phyloP scores from a whole-genome alignment of 1,140 invertebrate genomes.

The Eupeodes corollae region DNA sequence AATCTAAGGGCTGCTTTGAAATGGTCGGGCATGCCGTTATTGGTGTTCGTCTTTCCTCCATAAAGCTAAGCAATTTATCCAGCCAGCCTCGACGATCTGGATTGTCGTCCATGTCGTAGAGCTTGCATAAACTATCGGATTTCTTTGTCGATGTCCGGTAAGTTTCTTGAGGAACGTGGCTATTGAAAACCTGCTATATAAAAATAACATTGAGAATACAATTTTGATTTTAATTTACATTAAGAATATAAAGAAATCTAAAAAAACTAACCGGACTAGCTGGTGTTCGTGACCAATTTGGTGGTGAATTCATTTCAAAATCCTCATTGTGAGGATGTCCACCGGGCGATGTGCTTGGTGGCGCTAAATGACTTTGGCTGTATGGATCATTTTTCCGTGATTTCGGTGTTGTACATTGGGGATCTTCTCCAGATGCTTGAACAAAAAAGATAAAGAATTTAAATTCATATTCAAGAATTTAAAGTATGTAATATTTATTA shows the following conservation, averaged over 20 bases:
- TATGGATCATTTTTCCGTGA: constrained; percentile 50
- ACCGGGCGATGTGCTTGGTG: constrained; percentile 63
- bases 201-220: constrained; percentile 28
- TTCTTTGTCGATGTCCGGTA: constrained; percentile 69
- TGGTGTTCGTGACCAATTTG: constrained; percentile 72
- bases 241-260: constrained; percentile 2
- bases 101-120: constrained; percentile 95
- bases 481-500: not conserved
- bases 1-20: constrained; percentile 94
- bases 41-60: constrained; percentile 85
- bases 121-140: constrained; percentile 79
- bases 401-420: constrained; percentile 62
- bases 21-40: constrained; percentile 93
- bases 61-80: constrained; percentile 82
- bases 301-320: constrained; percentile 78
- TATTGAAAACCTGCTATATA: constrained; percentile 73
- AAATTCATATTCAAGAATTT: not conserved
- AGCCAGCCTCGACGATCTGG: constrained; percentile 82
- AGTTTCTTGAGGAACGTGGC: constrained; percentile 78
- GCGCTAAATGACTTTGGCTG: constrained; percentile 58
- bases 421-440: constrained; percentile 73
- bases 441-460: constrained; percentile 8
- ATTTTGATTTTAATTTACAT: constrained; percentile 3
- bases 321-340: constrained; percentile 79
- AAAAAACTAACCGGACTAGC: constrained; percentile 67